phyloP scores from a whole-genome alignment of 92 coral and sea anemone species.

The Palythoa grandis region DNA sequence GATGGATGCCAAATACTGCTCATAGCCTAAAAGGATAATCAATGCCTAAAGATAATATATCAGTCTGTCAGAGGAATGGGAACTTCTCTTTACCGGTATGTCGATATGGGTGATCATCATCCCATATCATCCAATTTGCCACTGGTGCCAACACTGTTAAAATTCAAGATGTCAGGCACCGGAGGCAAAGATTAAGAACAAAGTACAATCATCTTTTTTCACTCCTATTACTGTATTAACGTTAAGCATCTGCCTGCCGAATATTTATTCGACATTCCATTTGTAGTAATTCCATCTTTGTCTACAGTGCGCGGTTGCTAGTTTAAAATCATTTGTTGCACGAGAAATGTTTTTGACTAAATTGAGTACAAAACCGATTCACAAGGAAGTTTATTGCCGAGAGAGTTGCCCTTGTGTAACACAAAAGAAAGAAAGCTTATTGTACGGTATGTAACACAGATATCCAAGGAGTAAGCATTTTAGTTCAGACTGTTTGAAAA shows the following conservation, averaged over 20 bases:
- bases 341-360: not conserved
- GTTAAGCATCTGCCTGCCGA: not conserved
- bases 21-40: not conserved
- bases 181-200: slow-evolving; percentile 30
- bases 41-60: not conserved
- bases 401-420: no score
- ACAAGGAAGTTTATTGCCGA: not conserved
- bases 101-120: not conserved
- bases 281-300: not conserved
- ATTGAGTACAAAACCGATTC: not conserved
- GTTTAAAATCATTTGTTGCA: not conserved
- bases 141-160: slow-evolving; percentile 12
- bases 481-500: no score
- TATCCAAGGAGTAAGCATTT: no score
- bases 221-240: not conserved
- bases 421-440: no score
- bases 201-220: not conserved
- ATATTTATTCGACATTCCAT: not conserved
- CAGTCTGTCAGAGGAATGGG: not conserved
- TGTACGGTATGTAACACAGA: no score
- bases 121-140: not conserved
- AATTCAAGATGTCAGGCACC: slow-evolving; percentile 22
- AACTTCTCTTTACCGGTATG: no score
- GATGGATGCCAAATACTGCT: not conserved
- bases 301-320: not conserved